These are phyloP conservation scores for Glomeris maerens DNA, from an alignment of 1,140 invertebrate species.

Conservation along the genomic window DNA sequence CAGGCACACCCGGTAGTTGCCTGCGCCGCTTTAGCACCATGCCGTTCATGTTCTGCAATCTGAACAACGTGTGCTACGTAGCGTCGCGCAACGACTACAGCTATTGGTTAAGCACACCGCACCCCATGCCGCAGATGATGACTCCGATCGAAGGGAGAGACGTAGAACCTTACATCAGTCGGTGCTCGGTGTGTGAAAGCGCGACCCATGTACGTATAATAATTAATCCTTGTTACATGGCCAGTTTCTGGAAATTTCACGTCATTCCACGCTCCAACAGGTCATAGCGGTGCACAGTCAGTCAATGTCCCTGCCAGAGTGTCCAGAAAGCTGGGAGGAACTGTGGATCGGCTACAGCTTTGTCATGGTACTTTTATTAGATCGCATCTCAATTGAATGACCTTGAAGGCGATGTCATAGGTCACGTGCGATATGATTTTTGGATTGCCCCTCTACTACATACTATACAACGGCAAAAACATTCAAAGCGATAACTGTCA, in stretches of 20 bases:
- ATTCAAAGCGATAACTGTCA: too few species aligned
- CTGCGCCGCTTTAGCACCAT: constrained; percentile 75
- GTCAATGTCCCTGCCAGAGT: constrained; percentile 59
- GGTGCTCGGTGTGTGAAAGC: constrained; percentile 34
- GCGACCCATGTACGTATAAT: constrained; percentile 24
- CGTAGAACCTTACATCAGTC: constrained; percentile 60
- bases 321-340: constrained; percentile 72
- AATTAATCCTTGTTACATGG: too few species aligned
- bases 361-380: constrained; percentile 54
- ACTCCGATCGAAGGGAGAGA: constrained; percentile 61
- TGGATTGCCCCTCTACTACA: not conserved
- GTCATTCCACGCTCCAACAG: too few species aligned
- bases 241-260: too few species aligned
- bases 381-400: not conserved
- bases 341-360: constrained; percentile 84
- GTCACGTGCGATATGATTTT: not conserved
- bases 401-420: not conserved
- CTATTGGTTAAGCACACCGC: constrained; percentile 84
- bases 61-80: constrained; percentile 79
- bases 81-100: constrained; percentile 83
- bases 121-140: constrained; percentile 82
- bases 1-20: constrained; percentile 60
- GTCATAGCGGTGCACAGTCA: constrained; percentile 85
- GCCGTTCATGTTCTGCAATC: constrained; percentile 85
- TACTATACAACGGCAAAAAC: too few species aligned